phyloP scores from a whole-genome alignment of 2,113 vertebrate species.

The Toxostoma redivivum region DNA sequence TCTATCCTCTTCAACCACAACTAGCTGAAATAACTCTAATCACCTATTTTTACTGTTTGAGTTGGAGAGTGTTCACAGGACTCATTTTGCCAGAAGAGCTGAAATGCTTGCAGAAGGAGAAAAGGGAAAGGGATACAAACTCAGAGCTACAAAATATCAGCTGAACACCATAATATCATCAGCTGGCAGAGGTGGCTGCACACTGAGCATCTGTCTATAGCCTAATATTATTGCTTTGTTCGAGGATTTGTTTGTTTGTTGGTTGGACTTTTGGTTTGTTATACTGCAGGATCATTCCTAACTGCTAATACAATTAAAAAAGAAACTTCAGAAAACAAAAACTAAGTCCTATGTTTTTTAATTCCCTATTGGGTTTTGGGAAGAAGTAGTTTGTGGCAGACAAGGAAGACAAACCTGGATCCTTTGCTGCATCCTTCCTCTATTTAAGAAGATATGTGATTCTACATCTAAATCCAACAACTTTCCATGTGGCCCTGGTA shows the following conservation, averaged over 20 bases:
- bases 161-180: not conserved
- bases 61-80: not conserved
- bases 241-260: not conserved
- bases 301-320: not conserved
- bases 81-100: not conserved
- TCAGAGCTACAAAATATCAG: not conserved
- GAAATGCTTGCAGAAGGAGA: not conserved
- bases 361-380: not conserved
- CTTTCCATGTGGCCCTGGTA: not conserved
- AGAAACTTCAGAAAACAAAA: not conserved
- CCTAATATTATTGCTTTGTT: not conserved
- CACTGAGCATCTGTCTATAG: not conserved
- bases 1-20: not conserved
- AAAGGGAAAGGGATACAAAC: not conserved
- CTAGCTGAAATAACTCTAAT: conserved; percentile 10
- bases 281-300: not conserved
- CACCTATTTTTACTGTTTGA: conserved; percentile 8
- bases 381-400: not conserved
- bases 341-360: not conserved
- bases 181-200: not conserved
- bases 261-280: not conserved
- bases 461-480: not conserved
- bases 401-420: not conserved
- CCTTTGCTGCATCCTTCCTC: not conserved
- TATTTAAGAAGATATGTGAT: not conserved